Evolutionary conservation across 2,113 vertebrate genomes (phyloP), one percentile per base, ranked within the genome.

Genomic region (Charadrius vociferus): DNA sequence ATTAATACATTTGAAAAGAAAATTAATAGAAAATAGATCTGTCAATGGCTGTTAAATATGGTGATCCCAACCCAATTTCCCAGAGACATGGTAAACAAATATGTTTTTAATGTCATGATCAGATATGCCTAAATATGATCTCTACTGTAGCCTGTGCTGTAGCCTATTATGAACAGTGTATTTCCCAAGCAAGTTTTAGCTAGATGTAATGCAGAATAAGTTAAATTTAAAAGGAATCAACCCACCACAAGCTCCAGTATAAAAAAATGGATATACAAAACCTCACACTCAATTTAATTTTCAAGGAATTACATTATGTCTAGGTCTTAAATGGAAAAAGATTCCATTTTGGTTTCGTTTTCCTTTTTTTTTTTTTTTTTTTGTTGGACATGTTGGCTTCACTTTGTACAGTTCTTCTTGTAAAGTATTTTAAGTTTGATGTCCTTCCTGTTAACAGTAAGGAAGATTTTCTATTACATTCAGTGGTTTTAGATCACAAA

Each of bases 51-150:
- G 17, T 45, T 72, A 72, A 77, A 65, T 77, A 55, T 21, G 24
- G 4, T 75, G 74, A 41, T 65, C 43, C 32, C 26, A 72, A 83
- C 8, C 7, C 11, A 86, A 23, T 43, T 12, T 71, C 41, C 10
- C 14, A 74, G 39, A 87, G 32, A 65, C 1, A 5, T 13, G 8
- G 4, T 56, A 26, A 85, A 74, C 14, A 75, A 88, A 88, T 41
- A 17, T 0, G 0, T 13, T 62, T 91, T 78, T 53, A 45, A 59
- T n/a, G 4, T 45, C 80, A 45, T 6, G 3, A 24, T 81, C 34
- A 65, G 30, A 65, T 37, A 36, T 5, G 1, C 7, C 12, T 83
- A 52, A 91, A 53, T 61, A 49, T 27, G 23, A 26, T 58, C 27
- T 77, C 21, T 62, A 17, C 12, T 50, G 7, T 23, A 68, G 4